Conservation (phyloP, 2,113 vertebrate species). For the Fulmarus glacialis region DNA sequence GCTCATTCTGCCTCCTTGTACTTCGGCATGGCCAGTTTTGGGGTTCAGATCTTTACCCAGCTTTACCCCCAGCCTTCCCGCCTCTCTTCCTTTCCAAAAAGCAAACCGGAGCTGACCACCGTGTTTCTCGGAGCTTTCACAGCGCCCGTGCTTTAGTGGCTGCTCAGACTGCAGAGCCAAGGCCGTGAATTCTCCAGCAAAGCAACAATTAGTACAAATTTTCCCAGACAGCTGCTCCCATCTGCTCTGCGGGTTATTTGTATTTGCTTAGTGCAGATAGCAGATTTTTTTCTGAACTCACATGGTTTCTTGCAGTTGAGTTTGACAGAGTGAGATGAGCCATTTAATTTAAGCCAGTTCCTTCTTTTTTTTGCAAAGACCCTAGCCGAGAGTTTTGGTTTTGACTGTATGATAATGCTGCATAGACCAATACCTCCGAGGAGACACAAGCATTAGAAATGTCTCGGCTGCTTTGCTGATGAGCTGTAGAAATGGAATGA, state of each 20-base stretch:
- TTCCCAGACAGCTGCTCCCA: conserved; percentile 30
- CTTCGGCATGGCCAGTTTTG: neutral
- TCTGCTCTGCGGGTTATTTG: neutral
- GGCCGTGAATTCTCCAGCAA: neutral
- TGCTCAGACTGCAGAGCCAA: neutral
- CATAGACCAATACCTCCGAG: neutral
- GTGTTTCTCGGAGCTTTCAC: neutral
- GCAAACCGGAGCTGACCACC: neutral
- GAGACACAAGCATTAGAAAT: neutral
- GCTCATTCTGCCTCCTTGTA: no score
- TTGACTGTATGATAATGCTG: neutral
- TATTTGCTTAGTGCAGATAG: neutral
- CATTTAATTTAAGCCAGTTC: neutral
- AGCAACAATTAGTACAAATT: neutral
- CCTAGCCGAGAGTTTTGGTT: neutral
- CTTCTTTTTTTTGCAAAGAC: neutral
- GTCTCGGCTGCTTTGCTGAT: neutral
- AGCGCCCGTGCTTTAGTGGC: neutral
- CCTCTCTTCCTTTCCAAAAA: neutral
- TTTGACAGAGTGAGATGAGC: neutral
- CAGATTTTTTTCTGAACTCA: neutral
- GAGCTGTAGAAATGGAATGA: neutral
- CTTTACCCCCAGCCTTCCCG: neutral
- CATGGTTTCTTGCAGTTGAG: neutral
- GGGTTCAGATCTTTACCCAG: neutral